These are phyloP conservation scores for Troides aeacus DNA, from an alignment of 2,888 invertebrate species.

Conservation along the genomic window DNA sequence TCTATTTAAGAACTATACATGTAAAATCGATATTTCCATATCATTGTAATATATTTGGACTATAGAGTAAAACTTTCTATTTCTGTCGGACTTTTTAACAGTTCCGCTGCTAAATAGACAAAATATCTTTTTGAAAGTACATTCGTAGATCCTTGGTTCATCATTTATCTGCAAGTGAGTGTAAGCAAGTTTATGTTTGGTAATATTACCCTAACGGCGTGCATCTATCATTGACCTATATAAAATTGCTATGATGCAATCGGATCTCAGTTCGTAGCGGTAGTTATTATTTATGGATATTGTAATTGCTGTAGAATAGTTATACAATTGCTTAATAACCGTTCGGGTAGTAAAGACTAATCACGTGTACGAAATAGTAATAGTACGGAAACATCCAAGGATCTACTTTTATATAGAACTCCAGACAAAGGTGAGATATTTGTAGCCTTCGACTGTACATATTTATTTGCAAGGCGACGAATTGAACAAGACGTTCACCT, in stretches of 20 bases:
- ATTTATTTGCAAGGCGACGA: too few relatives aligned
- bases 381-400: not conserved
- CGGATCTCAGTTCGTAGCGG: slow-evolving; percentile 4
- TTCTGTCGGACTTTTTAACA: too few relatives aligned
- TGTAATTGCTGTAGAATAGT: slow-evolving; percentile 8
- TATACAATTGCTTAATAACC: slow-evolving; percentile 19
- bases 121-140: too few relatives aligned
- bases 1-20: too few relatives aligned
- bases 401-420: not conserved
- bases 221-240: slow-evolving; percentile 15
- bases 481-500: too few relatives aligned
- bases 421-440: not conserved
- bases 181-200: slow-evolving; percentile 1
- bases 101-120: too few relatives aligned
- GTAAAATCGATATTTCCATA: too few relatives aligned
- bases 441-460: not conserved
- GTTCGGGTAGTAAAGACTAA: slow-evolving; percentile 8
- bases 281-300: slow-evolving; percentile 24
- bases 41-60: too few relatives aligned
- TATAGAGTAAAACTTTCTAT: too few relatives aligned
- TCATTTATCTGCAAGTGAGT: not conserved
- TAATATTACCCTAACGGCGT: slow-evolving; percentile 7
- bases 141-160: not conserved
- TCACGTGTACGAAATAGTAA: not conserved
- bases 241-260: slow-evolving; percentile 11